phyloP scores from a whole-genome alignment of 2,113 vertebrate genomes.

The Tragelaphus imberbis region DNA sequence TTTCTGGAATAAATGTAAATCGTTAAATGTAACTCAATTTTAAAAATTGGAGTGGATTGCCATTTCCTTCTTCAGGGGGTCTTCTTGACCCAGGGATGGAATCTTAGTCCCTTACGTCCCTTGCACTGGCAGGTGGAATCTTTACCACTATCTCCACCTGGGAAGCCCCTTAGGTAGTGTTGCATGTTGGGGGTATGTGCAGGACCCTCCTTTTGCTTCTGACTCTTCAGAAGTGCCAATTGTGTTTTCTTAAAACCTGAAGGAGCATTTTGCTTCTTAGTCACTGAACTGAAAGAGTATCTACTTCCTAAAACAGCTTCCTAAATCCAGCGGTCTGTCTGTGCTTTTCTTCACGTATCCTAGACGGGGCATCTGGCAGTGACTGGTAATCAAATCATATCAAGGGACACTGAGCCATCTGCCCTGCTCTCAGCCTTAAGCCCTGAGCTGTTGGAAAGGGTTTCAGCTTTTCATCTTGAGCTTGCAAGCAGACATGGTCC shows the following conservation, averaged over 20 bases:
- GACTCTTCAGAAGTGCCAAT: not conserved
- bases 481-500: constrained; percentile 55
- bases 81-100: not conserved
- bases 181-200: not conserved
- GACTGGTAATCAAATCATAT: constrained; percentile 74
- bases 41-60: not conserved
- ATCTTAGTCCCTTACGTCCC: not conserved
- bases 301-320: not conserved
- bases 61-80: not conserved
- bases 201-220: not conserved
- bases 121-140: not conserved
- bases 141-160: not conserved
- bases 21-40: not conserved
- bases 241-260: not conserved
- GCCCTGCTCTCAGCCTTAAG: constrained; percentile 62
- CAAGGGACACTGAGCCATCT: constrained; percentile 69
- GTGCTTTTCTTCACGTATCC: constrained; percentile 29
- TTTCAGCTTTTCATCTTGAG: constrained; percentile 15
- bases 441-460: constrained; percentile 45
- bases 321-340: not conserved
- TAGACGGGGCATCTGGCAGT: constrained; percentile 49
- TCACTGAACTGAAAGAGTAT: not conserved
- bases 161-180: not conserved
- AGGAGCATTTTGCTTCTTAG: not conserved
- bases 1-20: not conserved